Conservation (phyloP, 2,113 vertebrate species). For the Nycticryphes semicollaris region DNA sequence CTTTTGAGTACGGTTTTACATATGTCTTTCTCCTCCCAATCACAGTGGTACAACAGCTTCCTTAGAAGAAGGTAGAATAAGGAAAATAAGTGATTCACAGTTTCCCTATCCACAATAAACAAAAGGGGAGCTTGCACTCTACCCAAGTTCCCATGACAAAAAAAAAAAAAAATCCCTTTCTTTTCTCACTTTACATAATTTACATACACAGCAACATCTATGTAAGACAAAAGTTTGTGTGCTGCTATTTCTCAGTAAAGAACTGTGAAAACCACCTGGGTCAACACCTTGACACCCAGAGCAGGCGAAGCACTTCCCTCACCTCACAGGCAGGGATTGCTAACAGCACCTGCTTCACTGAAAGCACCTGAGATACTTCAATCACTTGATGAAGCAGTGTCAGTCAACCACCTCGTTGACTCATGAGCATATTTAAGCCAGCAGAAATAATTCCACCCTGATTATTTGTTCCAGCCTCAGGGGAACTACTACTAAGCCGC, state of each 20-base stretch:
- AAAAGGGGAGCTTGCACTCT: background rate
- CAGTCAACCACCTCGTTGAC: background rate
- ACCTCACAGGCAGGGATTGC: background rate
- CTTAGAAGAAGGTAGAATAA: background rate
- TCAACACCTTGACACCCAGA: background rate
- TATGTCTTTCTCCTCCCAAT: background rate
- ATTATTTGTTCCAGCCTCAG: background rate
- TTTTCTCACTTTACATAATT: background rate
- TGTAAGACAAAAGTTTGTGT: background rate
- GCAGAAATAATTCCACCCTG: background rate
- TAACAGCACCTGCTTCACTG: background rate
- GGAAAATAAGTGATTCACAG: background rate
- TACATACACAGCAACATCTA: rapidly evolving
- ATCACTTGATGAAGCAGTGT: background rate
- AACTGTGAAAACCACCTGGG: background rate
- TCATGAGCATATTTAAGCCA: background rate
- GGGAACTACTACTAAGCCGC: background rate
- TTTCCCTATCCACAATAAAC: background rate
- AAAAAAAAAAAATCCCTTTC: rapidly evolving
- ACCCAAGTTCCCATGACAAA: background rate
- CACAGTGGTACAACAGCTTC: background rate
- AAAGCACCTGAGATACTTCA: background rate
- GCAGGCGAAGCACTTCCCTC: background rate
- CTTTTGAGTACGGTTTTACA: background rate
- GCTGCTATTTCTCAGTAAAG: background rate